Evolutionary conservation across 2,888 invertebrate genomes (phyloP), one percentile per base, ranked within the genome.

Genomic region (Meghimatium bilineatum): DNA sequence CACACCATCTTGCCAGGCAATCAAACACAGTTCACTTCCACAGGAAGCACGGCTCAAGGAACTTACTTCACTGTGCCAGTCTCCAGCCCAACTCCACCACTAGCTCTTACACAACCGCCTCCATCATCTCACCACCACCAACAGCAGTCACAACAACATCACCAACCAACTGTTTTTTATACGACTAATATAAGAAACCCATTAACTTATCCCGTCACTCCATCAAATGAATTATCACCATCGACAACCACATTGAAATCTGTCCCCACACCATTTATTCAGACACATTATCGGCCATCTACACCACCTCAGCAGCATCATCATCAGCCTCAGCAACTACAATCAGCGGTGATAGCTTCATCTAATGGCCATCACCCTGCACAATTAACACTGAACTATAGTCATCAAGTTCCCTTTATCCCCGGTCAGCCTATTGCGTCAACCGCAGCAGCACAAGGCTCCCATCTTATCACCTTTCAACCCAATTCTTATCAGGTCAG

Each of bases 301-400:
- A 76, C 82, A n/a, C 82, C 76, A 36, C 82, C 82, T 17, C 82
- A 82, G 56, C 82, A 77, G 49, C 67, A 72, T 56, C 80, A 72
- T 56, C 80, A 80, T 44, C 80, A 69, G 0, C 60, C 34, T 10
- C 82, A 76, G 56, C 82, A 60, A 29, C 75, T 38, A 74, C 71
- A 69, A 23, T 17, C 69, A 23, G 29, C 56, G n/a, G 71, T 60
- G 34, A 36, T 60, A 38, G 60, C 63, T 23, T 63, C 81, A 36
- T 60, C 81, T 17, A 81, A 81, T 60, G 81, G 81, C 38, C 81
- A 74, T 38, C 81, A 81, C n/a, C 52, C 81, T 32, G 44, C 72
- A 60, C 77, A 49, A 69, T 77, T 82, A 75, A 82, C 82, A 77
- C 49, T 82, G n/a, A 82, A 77, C 76, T 82, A 76, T 82, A 56